Evolutionary conservation across 2,797 vertebrate species (phyloP), one percentile per base, ranked within the genome.

Genomic region (Pitangus sulphuratus): DNA sequence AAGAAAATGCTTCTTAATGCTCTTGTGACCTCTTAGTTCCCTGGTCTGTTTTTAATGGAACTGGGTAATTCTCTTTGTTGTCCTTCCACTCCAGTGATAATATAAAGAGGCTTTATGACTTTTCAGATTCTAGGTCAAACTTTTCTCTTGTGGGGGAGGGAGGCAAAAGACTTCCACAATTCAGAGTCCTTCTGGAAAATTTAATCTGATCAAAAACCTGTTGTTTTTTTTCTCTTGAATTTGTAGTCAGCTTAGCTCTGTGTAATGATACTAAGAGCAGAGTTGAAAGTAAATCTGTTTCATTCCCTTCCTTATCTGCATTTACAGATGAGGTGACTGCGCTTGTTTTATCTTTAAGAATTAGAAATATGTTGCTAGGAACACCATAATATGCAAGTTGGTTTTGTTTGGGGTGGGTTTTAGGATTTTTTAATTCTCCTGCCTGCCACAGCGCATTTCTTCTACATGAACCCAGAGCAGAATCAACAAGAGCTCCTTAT

Each of bases 1-100:
- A 81, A 39, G n/a, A 88, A 56, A 84, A 79, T 26, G n/a, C 31
- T 87, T 54, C 58, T 69, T 95, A 89, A 91, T 84, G 24, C 18
- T 58, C 26, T 47, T 14, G 5, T 82, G 61, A 91, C 37, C 40
- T 81, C 53, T 62, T 66, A 76, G 76, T 70, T 91, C 35, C 53
- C 35, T 39, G n/a, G 3, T 31, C 54, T 84, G 39, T 64, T 94
- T 90, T 62, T 58, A 69, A 51, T 48, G 28, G 54, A 72, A 65
- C 33, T 11, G 35, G 11, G 12, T 60, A 65, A 47, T 72, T 70
- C 6, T 79, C 33, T 50, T 82, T 68, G 30, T 54, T 81, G 83
- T 68, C 19, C 21, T 78, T 68, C 50, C 8, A 60, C 13, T 4
- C 9, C 19, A 48, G 9, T 35, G 72, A 35, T 37, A 74, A 57